Evolutionary conservation across 2,113 vertebrate species (phyloP), one percentile per base, ranked within the genome.

Genomic region (Cephalophus harveyi): DNA sequence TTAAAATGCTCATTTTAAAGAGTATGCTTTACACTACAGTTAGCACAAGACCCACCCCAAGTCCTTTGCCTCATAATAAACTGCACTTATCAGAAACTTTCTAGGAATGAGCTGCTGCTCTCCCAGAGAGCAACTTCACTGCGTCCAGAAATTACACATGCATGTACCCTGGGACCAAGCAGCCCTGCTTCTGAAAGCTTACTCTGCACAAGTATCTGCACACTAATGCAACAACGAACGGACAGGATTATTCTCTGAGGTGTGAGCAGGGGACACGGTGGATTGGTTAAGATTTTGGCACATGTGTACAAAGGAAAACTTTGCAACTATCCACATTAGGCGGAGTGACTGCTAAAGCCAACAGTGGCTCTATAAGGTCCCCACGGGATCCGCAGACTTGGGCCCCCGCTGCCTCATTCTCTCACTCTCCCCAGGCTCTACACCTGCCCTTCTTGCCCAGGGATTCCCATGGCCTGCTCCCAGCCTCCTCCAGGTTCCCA

Each of bases 371-470:
- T 8, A 2, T 2, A 30, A 40, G 60, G 46, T 15, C 27, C 40
- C 27, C 19, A 52, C 1, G 7, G 5, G 2, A 5, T 2, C 1
- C 3, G 1, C 16, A 55, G 36, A 11, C 25, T 3, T 1, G 33
- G 33, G n/a, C 46, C 54, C 33, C 25, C 1, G 16, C 27, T 28
- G 43, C 46, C 48, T 62, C 3, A 1, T 13, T 40, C n/a, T 48
- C 54, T 60, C 40, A 0, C 71, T 50, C 59, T 81, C 28, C 13
- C 33, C 3, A 33, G 46, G 36, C 55, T 43, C 6, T 10, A 36
- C n/a, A 21, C 46, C 2, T 30, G 43, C 46, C 36, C 12, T 62
- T 62, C 76, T 46, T 33, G 28, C 74, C 54, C 6, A 10, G 43
- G 27, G 27, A 10, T 2, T 60, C 30, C 9, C 6, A 0, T 7